Base-by-base conservation (phyloP, 1,140 invertebrate species). In the Rhagoletis zephyria region DNA sequence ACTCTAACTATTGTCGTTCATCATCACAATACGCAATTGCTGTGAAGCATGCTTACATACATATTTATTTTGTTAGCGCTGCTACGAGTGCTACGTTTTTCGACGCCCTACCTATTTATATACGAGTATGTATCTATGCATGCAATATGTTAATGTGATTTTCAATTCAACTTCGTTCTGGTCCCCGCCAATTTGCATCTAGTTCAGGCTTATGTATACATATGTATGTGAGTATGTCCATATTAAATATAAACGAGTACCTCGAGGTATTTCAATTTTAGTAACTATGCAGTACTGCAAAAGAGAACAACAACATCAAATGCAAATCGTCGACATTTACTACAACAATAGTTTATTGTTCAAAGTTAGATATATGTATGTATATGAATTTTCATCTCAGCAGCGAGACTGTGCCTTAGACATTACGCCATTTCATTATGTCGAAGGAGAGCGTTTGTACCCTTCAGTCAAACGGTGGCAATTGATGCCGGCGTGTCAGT, bases 141-240 rank as follows among this genome's bases (percentile, higher is more conserved):
- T 40, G 40, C 30, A 70, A 70, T 45, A 45, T 70, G 65, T 70
- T 70, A 70, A 70, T 70, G 40, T 45, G 30, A 70, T 70, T 70
- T 7, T 45, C 40, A n/a, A 14, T n/a, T 74, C 40, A 45, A 45
- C 12, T 63, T 48, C 30, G 30, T 30, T 30, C 30, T 30, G 30
- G 30, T 30, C 30, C 42, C 3, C 67, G 16, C 10, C 51, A 56
- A 56, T 56, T 10, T 10, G 51, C 51, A 56, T 56, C 51, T 56
- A 10, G 2, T 48, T 74, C 67, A 12, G 12, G 30, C 30, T 14
- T n/a, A 63, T n/a, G 5, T 30, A 12, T 63, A 63, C 61, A 9
- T 63, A 63, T 14, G 9, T 10, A 45, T 42, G 45, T 10, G 3
- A 7, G 40, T 9, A 70, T 4, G 16, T 74, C 42, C 67, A 74